Conservation (phyloP, 2,888 invertebrate species). For the Lasius fuliginosus region DNA sequence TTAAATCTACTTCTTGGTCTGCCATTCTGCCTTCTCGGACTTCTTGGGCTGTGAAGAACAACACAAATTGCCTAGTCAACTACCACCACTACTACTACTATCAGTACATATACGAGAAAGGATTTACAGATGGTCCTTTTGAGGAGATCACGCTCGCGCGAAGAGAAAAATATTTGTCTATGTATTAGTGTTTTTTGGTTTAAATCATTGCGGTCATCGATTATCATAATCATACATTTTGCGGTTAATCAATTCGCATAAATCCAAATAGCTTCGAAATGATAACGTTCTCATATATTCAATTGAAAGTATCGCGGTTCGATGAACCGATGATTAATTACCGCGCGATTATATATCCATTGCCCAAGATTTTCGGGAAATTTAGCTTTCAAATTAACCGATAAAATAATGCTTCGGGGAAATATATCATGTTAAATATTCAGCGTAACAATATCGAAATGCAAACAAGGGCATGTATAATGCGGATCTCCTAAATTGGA, state of each 20-base stretch:
- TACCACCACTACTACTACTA: constrained; percentile 72
- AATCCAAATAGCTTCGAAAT: constrained; percentile 25
- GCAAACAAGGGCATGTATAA: constrained; percentile 7
- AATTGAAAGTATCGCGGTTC: constrained; percentile 31
- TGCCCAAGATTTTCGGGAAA: constrained; percentile 31
- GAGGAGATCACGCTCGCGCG: constrained; percentile 54
- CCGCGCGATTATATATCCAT: constrained; percentile 15
- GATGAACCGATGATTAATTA: constrained; percentile 50
- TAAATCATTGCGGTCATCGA: neutral
- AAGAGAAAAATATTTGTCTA: neutral
- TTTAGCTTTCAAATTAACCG: constrained; percentile 42
- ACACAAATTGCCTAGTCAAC: constrained; percentile 84
- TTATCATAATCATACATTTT: constrained; percentile 21
- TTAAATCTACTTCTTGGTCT: constrained; percentile 89
- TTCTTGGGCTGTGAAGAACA: constrained; percentile 91
- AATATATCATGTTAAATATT: constrained; percentile 24
- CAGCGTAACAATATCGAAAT: neutral
- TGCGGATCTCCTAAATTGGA: constrained; percentile 63
- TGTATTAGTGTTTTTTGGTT: neutral
- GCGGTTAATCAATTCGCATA: constrained; percentile 43
- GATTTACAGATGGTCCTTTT: constrained; percentile 46
- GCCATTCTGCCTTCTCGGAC: constrained; percentile 92
- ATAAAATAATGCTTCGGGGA: constrained; percentile 38
- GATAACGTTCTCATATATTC: constrained; percentile 33
- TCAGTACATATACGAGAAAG: constrained; percentile 57